phyloP scores from a whole-genome alignment of 2,888 invertebrate genomes.

The Strigamia transsilvanica region DNA sequence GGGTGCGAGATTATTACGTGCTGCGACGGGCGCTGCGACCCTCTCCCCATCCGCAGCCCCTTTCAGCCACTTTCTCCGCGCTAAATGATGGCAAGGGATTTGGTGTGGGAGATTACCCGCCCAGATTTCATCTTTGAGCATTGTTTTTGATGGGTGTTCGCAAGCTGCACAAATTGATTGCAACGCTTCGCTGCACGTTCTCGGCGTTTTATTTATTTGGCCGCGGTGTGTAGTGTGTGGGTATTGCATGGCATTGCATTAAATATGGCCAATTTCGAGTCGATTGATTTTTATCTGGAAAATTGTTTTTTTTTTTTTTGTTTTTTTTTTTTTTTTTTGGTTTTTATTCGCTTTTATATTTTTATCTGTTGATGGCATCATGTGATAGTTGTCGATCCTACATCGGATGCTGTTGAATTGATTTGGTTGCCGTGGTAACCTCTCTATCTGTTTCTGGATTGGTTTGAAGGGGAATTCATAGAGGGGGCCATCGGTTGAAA shows the following conservation, averaged over 20 bases:
- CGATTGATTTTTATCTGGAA: neutral
- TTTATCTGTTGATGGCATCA: constrained; percentile 2
- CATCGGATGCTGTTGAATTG: constrained; percentile 5
- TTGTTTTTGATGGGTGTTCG: constrained; percentile 39
- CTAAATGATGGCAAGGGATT: constrained; percentile 23
- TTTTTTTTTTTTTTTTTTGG: neutral
- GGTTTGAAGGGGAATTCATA: neutral
- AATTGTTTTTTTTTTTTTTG: neutral
- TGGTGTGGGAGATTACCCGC: constrained; percentile 25
- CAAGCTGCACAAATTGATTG: constrained; percentile 42
- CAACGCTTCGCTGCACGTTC: constrained; percentile 12
- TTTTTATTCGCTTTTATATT: neutral
- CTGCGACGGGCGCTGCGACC: neutral
- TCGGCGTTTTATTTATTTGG: constrained; percentile 14
- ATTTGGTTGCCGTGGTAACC: constrained; percentile 23
- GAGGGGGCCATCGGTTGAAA: constrained; percentile 26
- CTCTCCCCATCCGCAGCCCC: no score
- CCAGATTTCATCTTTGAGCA: constrained; percentile 36
- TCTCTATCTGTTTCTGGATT: neutral
- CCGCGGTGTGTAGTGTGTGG: neutral
- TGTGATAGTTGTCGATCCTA: constrained; percentile 11
- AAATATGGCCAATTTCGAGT: constrained; percentile 9
- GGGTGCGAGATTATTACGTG: constrained; percentile 27
- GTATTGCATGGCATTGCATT: neutral
- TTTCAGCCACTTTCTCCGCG: neutral